These are phyloP conservation scores for Proteles cristata DNA, from an alignment of 2,113 vertebrate genomes.

Conservation along the genomic window DNA sequence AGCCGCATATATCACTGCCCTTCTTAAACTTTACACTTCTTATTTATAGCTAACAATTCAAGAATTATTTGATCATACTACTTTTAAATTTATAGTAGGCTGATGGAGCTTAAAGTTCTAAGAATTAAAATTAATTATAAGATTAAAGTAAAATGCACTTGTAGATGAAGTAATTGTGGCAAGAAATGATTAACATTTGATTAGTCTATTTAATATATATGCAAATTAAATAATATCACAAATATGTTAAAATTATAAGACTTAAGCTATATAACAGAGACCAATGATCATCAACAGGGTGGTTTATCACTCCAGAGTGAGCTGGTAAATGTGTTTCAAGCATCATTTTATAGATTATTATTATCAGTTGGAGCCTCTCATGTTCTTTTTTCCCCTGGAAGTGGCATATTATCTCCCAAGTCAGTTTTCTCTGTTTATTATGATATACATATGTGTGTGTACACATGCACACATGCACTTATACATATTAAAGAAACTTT, in stretches of 20 bases:
- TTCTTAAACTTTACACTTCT: not conserved
- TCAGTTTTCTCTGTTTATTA: not conserved
- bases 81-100: not conserved
- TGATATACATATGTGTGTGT: not conserved
- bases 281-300: not conserved
- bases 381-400: not conserved
- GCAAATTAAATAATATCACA: not conserved
- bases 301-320: not conserved
- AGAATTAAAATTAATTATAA: conserved; percentile 13
- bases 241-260: not conserved
- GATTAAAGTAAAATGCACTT: conserved; percentile 20
- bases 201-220: not conserved
- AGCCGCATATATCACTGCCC: not conserved
- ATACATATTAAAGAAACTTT: not conserved
- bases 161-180: not conserved
- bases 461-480: not conserved
- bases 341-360: not conserved
- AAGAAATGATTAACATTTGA: not conserved
- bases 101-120: not conserved
- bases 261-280: not conserved
- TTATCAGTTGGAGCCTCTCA: not conserved
- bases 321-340: not conserved
- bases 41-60: not conserved
- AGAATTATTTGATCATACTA: not conserved
- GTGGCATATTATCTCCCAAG: not conserved